phyloP scores from a whole-genome alignment of 2,113 vertebrate species.

The Crocuta crocuta region DNA sequence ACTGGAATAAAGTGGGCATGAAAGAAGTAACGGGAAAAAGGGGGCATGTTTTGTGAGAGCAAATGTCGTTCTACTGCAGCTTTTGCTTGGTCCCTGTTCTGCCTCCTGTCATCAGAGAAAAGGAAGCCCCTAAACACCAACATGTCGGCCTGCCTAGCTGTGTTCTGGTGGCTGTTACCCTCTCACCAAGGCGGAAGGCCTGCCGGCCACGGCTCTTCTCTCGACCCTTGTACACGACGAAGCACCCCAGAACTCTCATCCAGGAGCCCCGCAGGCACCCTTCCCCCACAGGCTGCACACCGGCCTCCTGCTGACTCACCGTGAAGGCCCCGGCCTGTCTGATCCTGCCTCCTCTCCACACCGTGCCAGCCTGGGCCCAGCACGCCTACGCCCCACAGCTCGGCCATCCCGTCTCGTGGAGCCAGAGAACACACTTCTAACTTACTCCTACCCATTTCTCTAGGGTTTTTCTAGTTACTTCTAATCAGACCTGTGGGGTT shows the following conservation, averaged over 20 bases:
- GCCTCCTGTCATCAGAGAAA: not conserved
- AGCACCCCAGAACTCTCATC: no score
- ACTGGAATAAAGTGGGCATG: no score
- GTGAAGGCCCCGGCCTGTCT: no score
- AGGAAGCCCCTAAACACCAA: not conserved
- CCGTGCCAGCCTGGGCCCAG: rapidly evolving
- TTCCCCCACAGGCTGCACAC: rapidly evolving
- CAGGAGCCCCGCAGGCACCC: not conserved
- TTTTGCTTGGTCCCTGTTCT: not conserved
- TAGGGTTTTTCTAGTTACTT: not conserved
- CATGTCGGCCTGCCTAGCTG: no score
- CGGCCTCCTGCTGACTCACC: not conserved
- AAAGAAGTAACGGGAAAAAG: not conserved
- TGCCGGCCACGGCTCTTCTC: not conserved
- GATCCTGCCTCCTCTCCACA: not conserved
- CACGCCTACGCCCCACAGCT: rapidly evolving
- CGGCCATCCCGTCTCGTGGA: not conserved
- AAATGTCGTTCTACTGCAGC: no score
- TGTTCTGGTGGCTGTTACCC: not conserved
- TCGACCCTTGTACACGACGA: not conserved
- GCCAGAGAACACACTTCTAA: not conserved
- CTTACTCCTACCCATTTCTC: not conserved
- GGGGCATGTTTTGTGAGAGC: not conserved
- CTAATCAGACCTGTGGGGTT: not conserved
- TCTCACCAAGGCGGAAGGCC: not conserved